Percentiles rank a stretch among this genome's conserved stretches.
These are phyloP conservation scores for Rhamphomyia laevipes DNA, from an alignment of 2,888 invertebrate species.

Conservation along the genomic window DNA sequence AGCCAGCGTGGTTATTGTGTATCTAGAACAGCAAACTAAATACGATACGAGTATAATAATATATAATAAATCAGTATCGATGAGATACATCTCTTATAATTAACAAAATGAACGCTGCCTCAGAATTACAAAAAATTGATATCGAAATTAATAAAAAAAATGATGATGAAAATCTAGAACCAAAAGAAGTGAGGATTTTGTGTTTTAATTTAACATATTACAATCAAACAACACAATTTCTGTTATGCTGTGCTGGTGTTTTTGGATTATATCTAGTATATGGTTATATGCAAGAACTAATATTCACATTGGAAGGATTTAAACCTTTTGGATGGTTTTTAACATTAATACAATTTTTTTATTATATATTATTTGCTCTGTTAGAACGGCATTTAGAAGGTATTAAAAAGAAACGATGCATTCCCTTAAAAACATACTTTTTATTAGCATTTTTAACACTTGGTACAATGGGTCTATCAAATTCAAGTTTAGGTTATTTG, in stretches of 20 bases:
- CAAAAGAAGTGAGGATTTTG: slow-evolving; percentile 48
- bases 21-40: too few relatives aligned
- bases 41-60: too few relatives aligned
- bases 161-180: slow-evolving; percentile 7
- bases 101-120: too few relatives aligned
- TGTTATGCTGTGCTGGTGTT: slow-evolving; percentile 64
- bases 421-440: slow-evolving; percentile 69
- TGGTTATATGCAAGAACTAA: slow-evolving; percentile 84
- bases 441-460: slow-evolving; percentile 77
- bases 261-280: slow-evolving; percentile 82
- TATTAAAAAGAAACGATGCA: slow-evolving; percentile 52
- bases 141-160: too few relatives aligned
- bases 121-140: too few relatives aligned
- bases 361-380: slow-evolving; percentile 70
- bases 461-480: slow-evolving; percentile 93
- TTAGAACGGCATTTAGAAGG: slow-evolving; percentile 52
- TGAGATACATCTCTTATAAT: too few relatives aligned
- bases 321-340: slow-evolving; percentile 85
- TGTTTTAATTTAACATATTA: slow-evolving; percentile 61
- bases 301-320: slow-evolving; percentile 83
- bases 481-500: slow-evolving; percentile 83
- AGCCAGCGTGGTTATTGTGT: too few relatives aligned
- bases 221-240: slow-evolving; percentile 52
- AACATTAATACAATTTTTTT: slow-evolving; percentile 82
- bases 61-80: too few relatives aligned